These are phyloP conservation scores for Drosophila aff. DNA, from an alignment of 1,140 invertebrate species.

Conservation along the genomic window DNA sequence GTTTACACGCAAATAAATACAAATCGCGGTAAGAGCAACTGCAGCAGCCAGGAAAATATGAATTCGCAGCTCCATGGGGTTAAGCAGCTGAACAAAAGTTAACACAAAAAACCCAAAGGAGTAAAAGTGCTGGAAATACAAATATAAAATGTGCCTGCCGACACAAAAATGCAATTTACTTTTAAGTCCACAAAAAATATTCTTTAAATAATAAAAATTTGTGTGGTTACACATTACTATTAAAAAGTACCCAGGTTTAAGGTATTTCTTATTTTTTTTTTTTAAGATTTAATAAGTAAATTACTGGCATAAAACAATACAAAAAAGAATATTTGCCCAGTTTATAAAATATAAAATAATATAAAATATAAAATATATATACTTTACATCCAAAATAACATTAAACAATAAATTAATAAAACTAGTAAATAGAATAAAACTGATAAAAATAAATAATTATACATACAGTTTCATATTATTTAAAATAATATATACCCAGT, in stretches of 20 bases:
- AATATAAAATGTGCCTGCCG: slow-evolving; percentile 60
- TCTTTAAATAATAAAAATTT: neutral
- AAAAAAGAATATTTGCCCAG: neutral
- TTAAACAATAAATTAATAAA: too few species aligned
- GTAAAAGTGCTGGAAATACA: slow-evolving; percentile 33
- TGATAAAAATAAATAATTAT: neutral
- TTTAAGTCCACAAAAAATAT: slow-evolving; percentile 18
- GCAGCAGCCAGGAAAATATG: slow-evolving; percentile 21
- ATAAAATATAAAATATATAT: too few species aligned
- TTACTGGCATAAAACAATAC: too few species aligned
- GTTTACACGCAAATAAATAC: slow-evolving; percentile 75
- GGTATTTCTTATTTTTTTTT: neutral
- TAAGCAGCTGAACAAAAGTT: slow-evolving; percentile 55
- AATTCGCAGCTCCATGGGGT: slow-evolving; percentile 33
- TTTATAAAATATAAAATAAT: too few species aligned
- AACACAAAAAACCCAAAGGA: slow-evolving; percentile 14
- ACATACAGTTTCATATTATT: neutral
- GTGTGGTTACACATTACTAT: neutral
- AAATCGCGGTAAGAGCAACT: slow-evolving; percentile 32
- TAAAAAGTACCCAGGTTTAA: too few species aligned
- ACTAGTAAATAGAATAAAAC: too few species aligned
- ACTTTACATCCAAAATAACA: too few species aligned
- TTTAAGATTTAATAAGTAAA: neutral
- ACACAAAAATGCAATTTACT: slow-evolving; percentile 78
- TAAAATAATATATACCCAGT: neutral